phyloP scores from a whole-genome alignment of 1,140 invertebrate genomes.

The Sitophilus oryzae region DNA sequence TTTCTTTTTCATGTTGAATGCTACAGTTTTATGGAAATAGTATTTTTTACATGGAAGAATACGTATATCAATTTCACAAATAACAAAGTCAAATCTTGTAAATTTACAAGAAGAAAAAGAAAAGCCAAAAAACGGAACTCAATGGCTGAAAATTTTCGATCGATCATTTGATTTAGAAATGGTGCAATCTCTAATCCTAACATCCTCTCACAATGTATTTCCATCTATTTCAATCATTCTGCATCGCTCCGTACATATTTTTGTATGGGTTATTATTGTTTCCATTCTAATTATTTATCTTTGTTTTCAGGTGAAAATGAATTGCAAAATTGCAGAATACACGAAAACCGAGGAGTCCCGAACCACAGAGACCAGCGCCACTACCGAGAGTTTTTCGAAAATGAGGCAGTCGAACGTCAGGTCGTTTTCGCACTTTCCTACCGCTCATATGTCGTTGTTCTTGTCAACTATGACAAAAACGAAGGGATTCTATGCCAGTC shows the following conservation, averaged over 20 bases:
- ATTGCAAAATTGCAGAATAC: constrained; percentile 47
- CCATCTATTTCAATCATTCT: background rate
- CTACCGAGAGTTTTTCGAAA: constrained; percentile 19
- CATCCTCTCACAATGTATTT: too few relatives aligned
- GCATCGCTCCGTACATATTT: background rate
- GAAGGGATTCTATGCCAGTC: constrained; percentile 62
- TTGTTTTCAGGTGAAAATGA: constrained; percentile 48
- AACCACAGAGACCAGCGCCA: constrained; percentile 35
- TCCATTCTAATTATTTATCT: background rate
- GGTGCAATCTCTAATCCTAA: too few relatives aligned
- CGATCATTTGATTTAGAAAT: too few relatives aligned
- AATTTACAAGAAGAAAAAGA: too few relatives aligned
- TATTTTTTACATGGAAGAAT: too few relatives aligned
- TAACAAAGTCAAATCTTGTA: too few relatives aligned
- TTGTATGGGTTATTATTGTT: background rate
- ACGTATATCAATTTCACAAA: too few relatives aligned
- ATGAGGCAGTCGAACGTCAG: constrained; percentile 14
- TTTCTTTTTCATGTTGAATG: too few relatives aligned
- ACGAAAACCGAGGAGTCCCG: constrained; percentile 35
- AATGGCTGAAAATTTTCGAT: too few relatives aligned
- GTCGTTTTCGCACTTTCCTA: constrained; percentile 39
- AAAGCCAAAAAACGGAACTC: too few relatives aligned
- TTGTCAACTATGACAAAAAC: constrained; percentile 58
- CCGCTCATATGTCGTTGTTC: constrained; percentile 57
- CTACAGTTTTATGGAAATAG: too few relatives aligned